Evolutionary conservation across 2,797 vertebrate genomes (phyloP).

Genomic region (Onychomys torridus): DNA sequence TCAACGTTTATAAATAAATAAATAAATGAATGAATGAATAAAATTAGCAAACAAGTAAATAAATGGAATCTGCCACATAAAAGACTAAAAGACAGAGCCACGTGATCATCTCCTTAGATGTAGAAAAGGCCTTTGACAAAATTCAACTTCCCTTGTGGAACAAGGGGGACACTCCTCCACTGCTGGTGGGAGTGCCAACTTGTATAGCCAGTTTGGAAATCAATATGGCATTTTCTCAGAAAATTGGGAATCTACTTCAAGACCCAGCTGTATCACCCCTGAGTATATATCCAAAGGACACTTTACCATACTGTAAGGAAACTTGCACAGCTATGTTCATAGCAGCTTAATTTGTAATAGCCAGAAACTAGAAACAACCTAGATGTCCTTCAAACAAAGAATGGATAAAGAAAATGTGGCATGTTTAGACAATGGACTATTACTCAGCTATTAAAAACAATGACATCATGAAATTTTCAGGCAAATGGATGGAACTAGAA

Average conservation of each 20-base stretch:
- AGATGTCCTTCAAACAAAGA: background rate
- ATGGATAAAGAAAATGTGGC: background rate
- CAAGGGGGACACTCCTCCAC: background rate
- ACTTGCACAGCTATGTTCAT: background rate
- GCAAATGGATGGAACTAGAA: background rate
- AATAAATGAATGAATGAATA: background rate
- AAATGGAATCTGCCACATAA: background rate
- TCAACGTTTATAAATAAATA: background rate
- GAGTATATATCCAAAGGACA: background rate
- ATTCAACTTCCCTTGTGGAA: background rate
- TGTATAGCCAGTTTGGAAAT: background rate
- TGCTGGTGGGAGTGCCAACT: background rate
- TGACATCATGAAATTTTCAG: background rate
- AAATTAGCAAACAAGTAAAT: background rate
- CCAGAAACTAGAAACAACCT: background rate
- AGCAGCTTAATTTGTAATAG: background rate
- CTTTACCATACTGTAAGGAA: background rate
- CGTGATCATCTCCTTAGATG: background rate
- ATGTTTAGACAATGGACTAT: background rate
- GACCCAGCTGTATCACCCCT: background rate
- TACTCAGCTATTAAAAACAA: background rate
- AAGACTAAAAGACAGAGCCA: background rate
- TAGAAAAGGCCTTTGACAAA: background rate
- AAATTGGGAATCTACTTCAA: background rate
- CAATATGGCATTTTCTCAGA: background rate